Evolutionary conservation across 2,113 vertebrate genomes (phyloP).

Genomic region (Vulpes lagopus): DNA sequence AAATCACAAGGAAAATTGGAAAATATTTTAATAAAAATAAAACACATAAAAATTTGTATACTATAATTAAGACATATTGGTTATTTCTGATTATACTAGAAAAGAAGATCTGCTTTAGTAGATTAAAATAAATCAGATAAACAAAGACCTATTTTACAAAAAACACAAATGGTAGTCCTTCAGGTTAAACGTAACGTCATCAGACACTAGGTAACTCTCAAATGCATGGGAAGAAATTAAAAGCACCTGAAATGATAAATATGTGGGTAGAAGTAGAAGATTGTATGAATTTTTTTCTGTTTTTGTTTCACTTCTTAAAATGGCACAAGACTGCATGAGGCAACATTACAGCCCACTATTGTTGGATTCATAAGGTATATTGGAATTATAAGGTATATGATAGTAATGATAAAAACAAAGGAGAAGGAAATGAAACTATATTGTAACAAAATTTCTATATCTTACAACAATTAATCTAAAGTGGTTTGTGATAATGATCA

Average conservation of each 20-base stretch:
- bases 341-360: background rate
- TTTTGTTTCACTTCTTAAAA: background rate
- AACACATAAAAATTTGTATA: background rate
- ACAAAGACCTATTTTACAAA: background rate
- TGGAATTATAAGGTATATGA: background rate
- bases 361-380: background rate
- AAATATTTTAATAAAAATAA: background rate
- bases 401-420: background rate
- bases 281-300: background rate
- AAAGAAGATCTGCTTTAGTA: background rate
- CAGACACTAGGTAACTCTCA: background rate
- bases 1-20: background rate
- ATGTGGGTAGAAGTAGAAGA: background rate
- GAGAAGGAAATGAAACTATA: background rate
- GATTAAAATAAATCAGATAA: background rate
- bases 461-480: background rate
- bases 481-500: background rate
- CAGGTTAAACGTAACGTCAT: background rate
- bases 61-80: background rate
- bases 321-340: background rate
- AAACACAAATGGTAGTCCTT: background rate
- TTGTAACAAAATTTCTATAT: background rate
- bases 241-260: background rate
- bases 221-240: background rate
- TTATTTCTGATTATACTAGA: background rate